Percentiles rank a stretch among this genome's conserved stretches.
These are phyloP conservation scores for Brotula barbata DNA, from an alignment of 2,797 vertebrate genomes.

Conservation along the genomic window DNA sequence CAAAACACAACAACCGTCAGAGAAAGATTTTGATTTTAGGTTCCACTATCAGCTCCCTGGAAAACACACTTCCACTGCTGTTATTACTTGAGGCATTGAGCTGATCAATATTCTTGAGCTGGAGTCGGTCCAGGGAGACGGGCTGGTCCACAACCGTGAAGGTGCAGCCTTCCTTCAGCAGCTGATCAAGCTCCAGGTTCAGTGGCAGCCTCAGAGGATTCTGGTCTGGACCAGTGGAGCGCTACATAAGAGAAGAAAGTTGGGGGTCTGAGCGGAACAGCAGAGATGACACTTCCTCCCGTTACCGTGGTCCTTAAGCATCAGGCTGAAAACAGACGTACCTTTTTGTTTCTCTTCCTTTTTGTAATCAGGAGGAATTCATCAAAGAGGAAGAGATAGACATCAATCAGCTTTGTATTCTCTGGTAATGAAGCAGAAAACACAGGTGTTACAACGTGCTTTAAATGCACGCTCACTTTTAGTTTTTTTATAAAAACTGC, in stretches of 20 bases:
- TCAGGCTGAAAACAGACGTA: conserved; percentile 36
- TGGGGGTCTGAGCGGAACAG: background rate
- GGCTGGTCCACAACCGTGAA: conserved; percentile 90
- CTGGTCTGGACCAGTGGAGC: conserved; percentile 74
- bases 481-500: background rate
- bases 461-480: background rate
- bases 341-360: conserved; percentile 90
- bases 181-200: conserved; percentile 83
- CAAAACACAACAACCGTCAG: background rate
- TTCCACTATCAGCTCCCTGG: too few relatives aligned
- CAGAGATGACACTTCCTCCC: background rate
- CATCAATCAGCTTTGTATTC: conserved; percentile 85
- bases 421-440: conserved; percentile 57
- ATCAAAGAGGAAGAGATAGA: conserved; percentile 90
- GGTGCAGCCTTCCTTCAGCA: conserved; percentile 86
- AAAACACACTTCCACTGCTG: background rate
- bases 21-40: background rate
- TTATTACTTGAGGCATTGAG: conserved; percentile 82
- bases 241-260: conserved; percentile 66
- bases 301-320: background rate
- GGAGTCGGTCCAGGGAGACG: conserved; percentile 86
- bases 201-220: conserved; percentile 76
- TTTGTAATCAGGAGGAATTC: conserved; percentile 93
- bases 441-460: background rate
- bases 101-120: conserved; percentile 85